A percentile compares a stretch with the other conserved stretches of the same genome.
phyloP scores from a whole-genome alignment of 2,888 invertebrate genomes.

The Ormyrus pomaceus region DNA sequence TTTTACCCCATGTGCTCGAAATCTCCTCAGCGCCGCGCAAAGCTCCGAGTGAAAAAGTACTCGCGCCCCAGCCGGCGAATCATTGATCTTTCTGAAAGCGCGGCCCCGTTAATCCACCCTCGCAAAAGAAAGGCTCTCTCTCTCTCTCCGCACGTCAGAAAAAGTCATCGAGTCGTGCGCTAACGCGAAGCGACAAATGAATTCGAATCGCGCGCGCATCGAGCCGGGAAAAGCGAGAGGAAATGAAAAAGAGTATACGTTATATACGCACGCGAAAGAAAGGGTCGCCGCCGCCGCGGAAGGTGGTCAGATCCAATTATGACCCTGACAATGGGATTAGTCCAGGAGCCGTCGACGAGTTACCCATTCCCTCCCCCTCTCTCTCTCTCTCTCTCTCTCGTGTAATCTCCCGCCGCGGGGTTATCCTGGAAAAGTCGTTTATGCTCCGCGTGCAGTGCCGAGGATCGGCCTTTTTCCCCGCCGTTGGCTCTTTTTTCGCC shows the following conservation, averaged over 20 bases:
- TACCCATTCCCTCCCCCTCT: background rate
- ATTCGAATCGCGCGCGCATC: constrained; percentile 10
- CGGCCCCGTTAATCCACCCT: too few relatives aligned
- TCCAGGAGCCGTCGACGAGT: constrained; percentile 21
- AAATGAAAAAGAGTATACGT: background rate
- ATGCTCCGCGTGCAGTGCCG: constrained; percentile 3
- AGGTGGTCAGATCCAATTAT: constrained; percentile 57
- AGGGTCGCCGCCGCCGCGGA: background rate
- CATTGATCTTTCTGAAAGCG: too few relatives aligned
- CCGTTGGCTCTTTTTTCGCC: too few relatives aligned
- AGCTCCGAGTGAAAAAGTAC: too few relatives aligned
- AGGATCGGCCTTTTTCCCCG: too few relatives aligned
- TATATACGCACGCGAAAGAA: background rate
- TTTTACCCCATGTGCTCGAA: too few relatives aligned
- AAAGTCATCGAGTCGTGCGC: constrained; percentile 32
- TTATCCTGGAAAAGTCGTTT: constrained; percentile 48
- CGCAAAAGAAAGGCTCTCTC: too few relatives aligned
- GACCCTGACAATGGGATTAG: constrained; percentile 57
- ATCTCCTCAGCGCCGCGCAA: too few relatives aligned
- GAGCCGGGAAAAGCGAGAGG: constrained; percentile 30
- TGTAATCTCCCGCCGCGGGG: constrained; percentile 12
- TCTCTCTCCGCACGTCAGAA: background rate
- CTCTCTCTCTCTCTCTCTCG: constrained; percentile 6
- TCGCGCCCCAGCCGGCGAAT: too few relatives aligned
- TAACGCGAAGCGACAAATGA: constrained; percentile 52